Conservation (phyloP, 2,888 invertebrate species). For the Idaea biselata region DNA sequence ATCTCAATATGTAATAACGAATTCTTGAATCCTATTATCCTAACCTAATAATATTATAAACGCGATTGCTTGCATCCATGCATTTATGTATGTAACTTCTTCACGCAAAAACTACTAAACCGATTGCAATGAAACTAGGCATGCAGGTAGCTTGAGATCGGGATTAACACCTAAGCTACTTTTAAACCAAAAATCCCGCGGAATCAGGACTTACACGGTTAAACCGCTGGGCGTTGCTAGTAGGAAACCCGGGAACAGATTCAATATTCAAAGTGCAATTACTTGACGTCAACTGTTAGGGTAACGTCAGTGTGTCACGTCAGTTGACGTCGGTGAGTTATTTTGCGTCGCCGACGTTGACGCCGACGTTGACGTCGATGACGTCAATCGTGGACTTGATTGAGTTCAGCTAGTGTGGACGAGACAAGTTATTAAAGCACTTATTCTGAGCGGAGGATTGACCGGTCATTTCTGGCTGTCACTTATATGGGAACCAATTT, state of each 20-base stretch:
- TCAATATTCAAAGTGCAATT: conserved; percentile 2
- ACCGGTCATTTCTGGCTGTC: conserved; percentile 1
- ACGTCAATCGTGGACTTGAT: conserved; percentile 4
- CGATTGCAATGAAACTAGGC: too few relatives aligned
- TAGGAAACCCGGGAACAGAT: neutral
- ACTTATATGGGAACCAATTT: neutral
- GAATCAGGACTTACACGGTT: too few relatives aligned
- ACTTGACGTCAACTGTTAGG: neutral
- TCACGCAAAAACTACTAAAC: too few relatives aligned
- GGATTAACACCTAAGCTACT: too few relatives aligned
- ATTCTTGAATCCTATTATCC: too few relatives aligned
- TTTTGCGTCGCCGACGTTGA: conserved; percentile 2
- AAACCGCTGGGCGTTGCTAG: too few relatives aligned
- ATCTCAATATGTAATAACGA: neutral
- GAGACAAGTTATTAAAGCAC: conserved; percentile 24
- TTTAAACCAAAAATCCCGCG: too few relatives aligned
- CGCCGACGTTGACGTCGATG: conserved; percentile 2
- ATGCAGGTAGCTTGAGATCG: too few relatives aligned
- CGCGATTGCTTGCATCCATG: too few relatives aligned
- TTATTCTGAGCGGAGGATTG: conserved; percentile 6
- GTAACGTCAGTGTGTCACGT: neutral
- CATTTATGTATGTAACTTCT: too few relatives aligned
- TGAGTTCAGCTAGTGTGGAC: conserved; percentile 11
- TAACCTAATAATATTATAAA: too few relatives aligned
- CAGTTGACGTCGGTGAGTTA: neutral